phyloP scores from a whole-genome alignment of 2,888 invertebrate species.

The Encarsia formosa region DNA sequence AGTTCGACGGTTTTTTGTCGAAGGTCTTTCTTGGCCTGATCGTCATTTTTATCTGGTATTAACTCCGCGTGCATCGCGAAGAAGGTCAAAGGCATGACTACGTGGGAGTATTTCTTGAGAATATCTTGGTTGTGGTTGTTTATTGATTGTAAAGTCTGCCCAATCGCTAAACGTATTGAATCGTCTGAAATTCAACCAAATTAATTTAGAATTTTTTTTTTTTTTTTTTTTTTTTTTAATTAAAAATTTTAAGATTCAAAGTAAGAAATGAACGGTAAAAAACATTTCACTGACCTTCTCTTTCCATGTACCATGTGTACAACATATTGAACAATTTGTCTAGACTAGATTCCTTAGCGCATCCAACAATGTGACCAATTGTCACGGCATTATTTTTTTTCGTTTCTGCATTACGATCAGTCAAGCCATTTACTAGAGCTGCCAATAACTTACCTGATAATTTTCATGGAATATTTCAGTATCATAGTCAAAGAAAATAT shows the following conservation, averaged over 20 bases:
- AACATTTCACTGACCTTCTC: conserved; percentile 55
- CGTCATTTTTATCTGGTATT: conserved; percentile 60
- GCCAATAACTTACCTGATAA: conserved; percentile 59
- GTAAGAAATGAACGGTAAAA: not conserved
- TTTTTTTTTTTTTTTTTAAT: conserved; percentile 1
- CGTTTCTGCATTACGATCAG: conserved; percentile 79
- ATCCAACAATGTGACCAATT: conserved; percentile 77
- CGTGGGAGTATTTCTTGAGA: conserved; percentile 70
- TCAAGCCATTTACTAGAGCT: conserved; percentile 69
- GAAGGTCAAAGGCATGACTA: conserved; percentile 78
- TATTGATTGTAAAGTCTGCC: conserved; percentile 73
- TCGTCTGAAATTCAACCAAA: conserved; percentile 60
- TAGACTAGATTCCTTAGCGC: conserved; percentile 72
- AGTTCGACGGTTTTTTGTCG: conserved; percentile 64
- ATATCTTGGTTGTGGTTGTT: conserved; percentile 79
- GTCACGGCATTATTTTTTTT: conserved; percentile 80
- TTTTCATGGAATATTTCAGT: not conserved
- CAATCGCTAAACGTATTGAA: conserved; percentile 68
- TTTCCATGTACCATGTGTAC: conserved; percentile 64
- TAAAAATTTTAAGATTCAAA: not conserved
- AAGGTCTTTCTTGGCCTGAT: no score
- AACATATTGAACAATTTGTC: conserved; percentile 63
- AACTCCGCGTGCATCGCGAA: conserved; percentile 86
- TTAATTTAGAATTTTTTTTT: conserved; percentile 1
- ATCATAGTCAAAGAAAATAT: not conserved